phyloP scores from a whole-genome alignment of 2,888 invertebrate species.

The Apotomis turbidana region DNA sequence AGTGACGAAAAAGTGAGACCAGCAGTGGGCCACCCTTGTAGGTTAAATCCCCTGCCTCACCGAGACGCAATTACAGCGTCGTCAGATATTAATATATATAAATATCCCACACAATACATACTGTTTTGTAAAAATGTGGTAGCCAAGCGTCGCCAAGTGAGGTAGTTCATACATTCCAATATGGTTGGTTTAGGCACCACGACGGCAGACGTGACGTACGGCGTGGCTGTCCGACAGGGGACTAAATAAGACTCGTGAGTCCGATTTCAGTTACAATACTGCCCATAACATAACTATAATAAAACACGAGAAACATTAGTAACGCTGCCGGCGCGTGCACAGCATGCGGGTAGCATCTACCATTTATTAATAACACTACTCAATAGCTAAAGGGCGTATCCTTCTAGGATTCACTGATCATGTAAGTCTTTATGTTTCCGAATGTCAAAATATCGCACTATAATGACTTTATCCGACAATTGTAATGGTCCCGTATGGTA shows the following conservation, averaged over 20 bases:
- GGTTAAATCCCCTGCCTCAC: too few relatives aligned
- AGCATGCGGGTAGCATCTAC: constrained; percentile 56
- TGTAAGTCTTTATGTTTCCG: not conserved
- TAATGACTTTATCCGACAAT: constrained; percentile 37
- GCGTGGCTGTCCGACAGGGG: too few relatives aligned
- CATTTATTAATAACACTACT: constrained; percentile 21
- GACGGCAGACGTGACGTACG: too few relatives aligned
- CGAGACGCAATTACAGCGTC: too few relatives aligned
- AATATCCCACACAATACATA: too few relatives aligned
- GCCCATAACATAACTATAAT: not conserved
- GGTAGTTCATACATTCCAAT: too few relatives aligned
- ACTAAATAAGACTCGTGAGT: not conserved
- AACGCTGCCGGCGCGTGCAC: constrained; percentile 61
- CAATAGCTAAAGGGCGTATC: constrained; percentile 8
- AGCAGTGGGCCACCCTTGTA: too few relatives aligned
- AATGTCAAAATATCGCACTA: constrained; percentile 2
- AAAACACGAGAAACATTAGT: constrained; percentile 52
- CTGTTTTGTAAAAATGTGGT: too few relatives aligned
- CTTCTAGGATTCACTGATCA: not conserved
- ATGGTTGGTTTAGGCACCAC: too few relatives aligned
- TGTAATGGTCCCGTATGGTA: constrained; percentile 37
- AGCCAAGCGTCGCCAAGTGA: too few relatives aligned
- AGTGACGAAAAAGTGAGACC: too few relatives aligned
- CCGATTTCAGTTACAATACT: not conserved
- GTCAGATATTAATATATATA: too few relatives aligned